Conservation (phyloP, 2,113 vertebrate genomes). For the Lophura nycthemera region DNA sequence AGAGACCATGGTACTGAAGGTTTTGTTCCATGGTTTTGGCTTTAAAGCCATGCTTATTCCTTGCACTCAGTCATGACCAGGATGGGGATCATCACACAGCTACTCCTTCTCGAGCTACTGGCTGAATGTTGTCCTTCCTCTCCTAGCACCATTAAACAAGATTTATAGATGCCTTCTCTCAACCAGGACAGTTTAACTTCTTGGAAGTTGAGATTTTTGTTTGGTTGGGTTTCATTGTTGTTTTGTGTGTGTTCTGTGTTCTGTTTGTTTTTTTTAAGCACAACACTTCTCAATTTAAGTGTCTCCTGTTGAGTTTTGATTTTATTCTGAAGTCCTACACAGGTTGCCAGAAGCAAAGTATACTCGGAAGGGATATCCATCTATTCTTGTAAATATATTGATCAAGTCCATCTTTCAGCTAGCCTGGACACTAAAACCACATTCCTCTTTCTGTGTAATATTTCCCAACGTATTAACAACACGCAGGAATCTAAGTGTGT, state of each 20-base stretch:
- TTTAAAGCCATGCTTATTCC: no score
- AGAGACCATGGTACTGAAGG: neutral
- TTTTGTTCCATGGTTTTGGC: neutral
- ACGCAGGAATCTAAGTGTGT: neutral
- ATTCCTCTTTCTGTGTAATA: neutral
- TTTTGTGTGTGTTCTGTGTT: neutral
- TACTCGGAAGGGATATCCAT: neutral
- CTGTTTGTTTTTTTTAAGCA: neutral
- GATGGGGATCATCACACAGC: neutral
- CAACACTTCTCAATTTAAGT: neutral
- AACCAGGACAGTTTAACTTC: neutral
- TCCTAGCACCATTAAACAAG: neutral
- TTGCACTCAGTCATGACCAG: neutral
- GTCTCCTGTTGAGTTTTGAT: neutral
- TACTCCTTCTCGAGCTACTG: neutral
- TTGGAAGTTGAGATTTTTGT: neutral
- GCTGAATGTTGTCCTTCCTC: neutral
- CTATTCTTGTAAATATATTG: slow-evolving; percentile 32
- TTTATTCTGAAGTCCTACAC: neutral
- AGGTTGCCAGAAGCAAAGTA: neutral
- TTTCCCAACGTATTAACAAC: neutral
- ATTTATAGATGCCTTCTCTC: neutral
- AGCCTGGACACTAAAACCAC: neutral
- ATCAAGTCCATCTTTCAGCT: neutral
- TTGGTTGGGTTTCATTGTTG: neutral